These are phyloP conservation scores for Mesembrinibis cayennensis DNA, from an alignment of 2,113 vertebrate species.

Conservation along the genomic window DNA sequence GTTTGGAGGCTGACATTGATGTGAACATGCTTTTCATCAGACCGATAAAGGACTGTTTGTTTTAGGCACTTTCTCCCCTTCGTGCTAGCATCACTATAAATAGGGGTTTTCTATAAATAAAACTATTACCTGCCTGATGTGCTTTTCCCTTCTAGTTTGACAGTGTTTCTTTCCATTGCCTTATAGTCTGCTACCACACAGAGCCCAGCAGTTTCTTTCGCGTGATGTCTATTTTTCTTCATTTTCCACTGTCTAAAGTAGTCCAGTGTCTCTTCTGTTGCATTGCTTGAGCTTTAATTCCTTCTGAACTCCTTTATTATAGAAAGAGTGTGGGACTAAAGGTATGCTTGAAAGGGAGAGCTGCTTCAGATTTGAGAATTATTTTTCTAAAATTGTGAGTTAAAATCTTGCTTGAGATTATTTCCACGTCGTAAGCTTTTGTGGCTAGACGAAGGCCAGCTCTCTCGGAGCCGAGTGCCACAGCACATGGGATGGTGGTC, in stretches of 20 bases:
- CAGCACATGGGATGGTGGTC: rapidly evolving
- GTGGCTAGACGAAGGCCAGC: not conserved
- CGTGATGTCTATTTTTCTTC: not conserved
- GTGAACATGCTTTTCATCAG: not conserved
- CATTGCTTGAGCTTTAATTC: not conserved
- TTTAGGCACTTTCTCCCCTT: not conserved
- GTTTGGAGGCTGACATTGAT: not conserved
- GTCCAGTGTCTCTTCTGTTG: not conserved
- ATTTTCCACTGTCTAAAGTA: not conserved
- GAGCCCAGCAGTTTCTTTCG: not conserved
- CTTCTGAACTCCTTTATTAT: not conserved
- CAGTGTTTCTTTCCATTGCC: not conserved
- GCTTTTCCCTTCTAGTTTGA: not conserved
- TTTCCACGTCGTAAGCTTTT: not conserved
- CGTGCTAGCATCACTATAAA: not conserved
- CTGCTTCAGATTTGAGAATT: not conserved
- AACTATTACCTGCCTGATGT: not conserved
- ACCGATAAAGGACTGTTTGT: not conserved
- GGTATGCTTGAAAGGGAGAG: not conserved
- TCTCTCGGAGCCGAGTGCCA: rapidly evolving
- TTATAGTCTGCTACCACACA: not conserved
- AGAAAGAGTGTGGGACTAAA: not conserved
- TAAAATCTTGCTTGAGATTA: not conserved
- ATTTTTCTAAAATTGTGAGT: not conserved
- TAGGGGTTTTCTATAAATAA: not conserved